Conservation (phyloP, 2,888 invertebrate species). For the Tenthredo mesomela region DNA sequence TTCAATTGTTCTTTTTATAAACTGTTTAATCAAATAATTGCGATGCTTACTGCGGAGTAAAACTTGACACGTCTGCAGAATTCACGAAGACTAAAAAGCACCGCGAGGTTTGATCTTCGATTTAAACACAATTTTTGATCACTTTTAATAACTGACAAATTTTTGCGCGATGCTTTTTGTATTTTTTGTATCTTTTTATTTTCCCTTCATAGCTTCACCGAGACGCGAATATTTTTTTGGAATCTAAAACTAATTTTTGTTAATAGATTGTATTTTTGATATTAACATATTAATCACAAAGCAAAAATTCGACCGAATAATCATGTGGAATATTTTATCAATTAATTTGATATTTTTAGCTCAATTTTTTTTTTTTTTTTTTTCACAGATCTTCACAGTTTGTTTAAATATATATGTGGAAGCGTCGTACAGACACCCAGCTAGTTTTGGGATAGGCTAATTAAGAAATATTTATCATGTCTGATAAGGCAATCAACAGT, state of each 20-base stretch:
- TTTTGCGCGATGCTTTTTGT: neutral
- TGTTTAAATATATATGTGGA: neutral
- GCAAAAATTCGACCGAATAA: neutral
- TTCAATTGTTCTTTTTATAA: slow-evolving; percentile 32
- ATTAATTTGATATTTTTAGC: neutral
- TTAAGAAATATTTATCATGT: slow-evolving; percentile 24
- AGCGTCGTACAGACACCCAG: neutral
- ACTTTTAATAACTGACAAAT: neutral
- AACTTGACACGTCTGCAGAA: neutral
- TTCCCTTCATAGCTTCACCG: neutral
- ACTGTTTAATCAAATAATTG: slow-evolving; percentile 17
- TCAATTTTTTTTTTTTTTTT: neutral
- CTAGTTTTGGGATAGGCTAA: neutral
- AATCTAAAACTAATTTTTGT: neutral
- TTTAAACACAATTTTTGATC: neutral
- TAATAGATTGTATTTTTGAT: neutral
- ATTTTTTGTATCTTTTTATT: neutral
- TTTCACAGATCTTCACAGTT: neutral
- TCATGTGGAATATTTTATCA: neutral
- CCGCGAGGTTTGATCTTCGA: neutral
- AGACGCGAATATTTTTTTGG: neutral
- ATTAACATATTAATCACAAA: neutral
- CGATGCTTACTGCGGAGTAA: neutral
- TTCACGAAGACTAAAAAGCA: neutral
- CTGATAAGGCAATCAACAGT: slow-evolving; percentile 1